Evolutionary conservation across 2,888 invertebrate genomes (phyloP).

Genomic region (Sinelater perroti): DNA sequence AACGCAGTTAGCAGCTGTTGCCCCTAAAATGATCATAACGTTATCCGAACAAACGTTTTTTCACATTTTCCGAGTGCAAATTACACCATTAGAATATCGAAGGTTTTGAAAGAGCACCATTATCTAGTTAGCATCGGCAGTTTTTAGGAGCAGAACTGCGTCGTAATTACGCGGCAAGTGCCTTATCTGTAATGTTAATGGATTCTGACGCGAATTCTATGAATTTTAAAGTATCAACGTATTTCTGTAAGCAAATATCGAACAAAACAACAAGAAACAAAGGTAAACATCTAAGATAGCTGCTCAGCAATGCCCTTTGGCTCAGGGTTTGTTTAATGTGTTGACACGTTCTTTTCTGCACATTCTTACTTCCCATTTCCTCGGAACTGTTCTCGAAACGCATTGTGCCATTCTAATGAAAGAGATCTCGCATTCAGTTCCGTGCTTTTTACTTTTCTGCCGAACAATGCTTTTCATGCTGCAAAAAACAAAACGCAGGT

Average conservation of each 20-base stretch:
- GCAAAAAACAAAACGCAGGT: constrained; percentile 13
- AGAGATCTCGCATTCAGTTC: constrained; percentile 22
- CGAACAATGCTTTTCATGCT: constrained; percentile 12
- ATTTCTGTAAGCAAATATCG: constrained; percentile 27
- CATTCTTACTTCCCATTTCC: constrained; percentile 28
- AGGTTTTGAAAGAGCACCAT: too few species aligned
- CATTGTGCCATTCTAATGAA: constrained; percentile 30
- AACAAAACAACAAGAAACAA: constrained; percentile 29
- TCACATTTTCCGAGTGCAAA: too few species aligned
- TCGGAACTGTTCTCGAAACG: constrained; percentile 23
- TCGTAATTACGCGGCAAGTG: not conserved
- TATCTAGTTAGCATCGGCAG: not conserved
- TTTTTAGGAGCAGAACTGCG: not conserved
- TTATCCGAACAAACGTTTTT: too few species aligned
- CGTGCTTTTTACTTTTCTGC: constrained; percentile 24
- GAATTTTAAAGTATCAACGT: constrained; percentile 19
- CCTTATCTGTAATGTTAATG: not conserved
- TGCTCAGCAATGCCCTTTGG: constrained; percentile 29
- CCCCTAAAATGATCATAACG: too few species aligned
- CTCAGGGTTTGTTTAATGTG: constrained; percentile 28
- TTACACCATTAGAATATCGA: too few species aligned
- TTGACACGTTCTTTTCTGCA: constrained; percentile 29
- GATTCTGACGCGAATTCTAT: constrained; percentile 16
- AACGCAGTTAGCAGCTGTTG: too few species aligned
- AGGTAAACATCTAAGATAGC: constrained; percentile 32